Evolutionary conservation across 2,888 invertebrate genomes (phyloP), one percentile per base, ranked within the genome.

Genomic region (Anagyrus pseudococci): DNA sequence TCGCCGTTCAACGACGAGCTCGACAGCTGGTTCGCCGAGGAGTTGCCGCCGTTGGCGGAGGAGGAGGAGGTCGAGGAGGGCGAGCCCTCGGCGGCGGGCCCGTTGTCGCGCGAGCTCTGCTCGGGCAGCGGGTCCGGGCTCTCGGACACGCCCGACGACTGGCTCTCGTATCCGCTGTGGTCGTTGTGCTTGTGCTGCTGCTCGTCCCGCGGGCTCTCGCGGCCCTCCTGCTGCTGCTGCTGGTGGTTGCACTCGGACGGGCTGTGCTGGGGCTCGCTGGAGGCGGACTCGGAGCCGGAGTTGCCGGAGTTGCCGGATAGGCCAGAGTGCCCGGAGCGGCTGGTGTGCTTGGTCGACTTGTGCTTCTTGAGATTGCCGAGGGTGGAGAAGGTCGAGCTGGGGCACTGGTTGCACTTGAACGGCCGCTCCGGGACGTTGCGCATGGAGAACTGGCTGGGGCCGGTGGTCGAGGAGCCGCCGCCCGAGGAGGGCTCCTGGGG

Each of bases 371-470:
- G 81, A 66, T 93, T 93, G 49, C 91, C 90, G 72, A 90, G 82
- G 0, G 91, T 89, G 1, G 93, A 87, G 77, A 93, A 93, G 0
- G 92, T 92, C 73, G 92, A 92, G 71, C 91, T 90, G 0, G 92
- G 92, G 74, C 93, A 93, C 40, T 86, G 87, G 19, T 88, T 88
- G 75, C 93, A 93, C 76, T 93, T 92, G 82, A 85, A 93, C 1
- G 88, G 93, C 68, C 89, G 84, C 71, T 92, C 91, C 1, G 91
- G 90, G 0, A 90, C 91, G 69, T 89, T 87, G 68, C 90, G 83
- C 81, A 86, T 85, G 4, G 78, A 84, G 79, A 70, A 86, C 75
- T 75, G 83, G 71, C 40, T 84, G 81, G 58, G 84, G 80, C 62
- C 15, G 33, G 15, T 37, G 2, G 33, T 37, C 2, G 33, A 83